Evolutionary conservation across 2,113 vertebrate genomes (phyloP), one percentile per base, ranked within the genome.

Genomic region (Cheirogaleus medius): DNA sequence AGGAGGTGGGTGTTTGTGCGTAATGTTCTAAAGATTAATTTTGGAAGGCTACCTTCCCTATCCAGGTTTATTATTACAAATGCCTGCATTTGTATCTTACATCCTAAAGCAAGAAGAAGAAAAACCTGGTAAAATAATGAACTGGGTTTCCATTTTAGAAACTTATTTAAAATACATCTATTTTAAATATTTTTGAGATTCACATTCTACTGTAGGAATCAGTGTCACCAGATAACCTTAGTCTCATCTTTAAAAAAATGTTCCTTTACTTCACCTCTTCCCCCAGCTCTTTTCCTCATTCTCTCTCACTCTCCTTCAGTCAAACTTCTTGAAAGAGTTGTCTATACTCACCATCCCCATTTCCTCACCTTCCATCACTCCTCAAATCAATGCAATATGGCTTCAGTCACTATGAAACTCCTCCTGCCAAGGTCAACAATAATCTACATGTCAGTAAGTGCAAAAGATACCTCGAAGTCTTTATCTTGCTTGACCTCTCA

Each of bases 311-410:
- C 66, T 94, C 85, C 78, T 96, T 83, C 60, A 95, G 73, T 89
- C 87, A 78, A 97, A 87, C 94, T 89, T 91, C 96, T 95, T 88
- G 18, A 86, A 96, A 95, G 95, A 91, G 74, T 91, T 73, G 68
- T 96, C 97, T 97, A 39, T 97, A 93, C 97, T 96, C 95, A 97
- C 87, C 96, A 98, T 89, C 87, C 96, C 95, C 94, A 97, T 89
- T 93, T 97, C 97, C 97, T 97, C 95, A 98, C 96, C 90, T 97
- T 96, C 96, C 97, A 98, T 96, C 97, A 97, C 74, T 96, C 84
- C 94, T 98, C 95, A 97, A 94, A 97, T 96, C 97, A 97, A 96
- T 98, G 95, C 92, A 97, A 94, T 94, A 97, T 97, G 94, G 96
- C 96, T 97, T 97, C 95, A 97, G 90, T 97, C 90, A 97, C 97